Conservation (phyloP, 2,797 vertebrate species). For the Petrocephalus schoutedeni region DNA sequence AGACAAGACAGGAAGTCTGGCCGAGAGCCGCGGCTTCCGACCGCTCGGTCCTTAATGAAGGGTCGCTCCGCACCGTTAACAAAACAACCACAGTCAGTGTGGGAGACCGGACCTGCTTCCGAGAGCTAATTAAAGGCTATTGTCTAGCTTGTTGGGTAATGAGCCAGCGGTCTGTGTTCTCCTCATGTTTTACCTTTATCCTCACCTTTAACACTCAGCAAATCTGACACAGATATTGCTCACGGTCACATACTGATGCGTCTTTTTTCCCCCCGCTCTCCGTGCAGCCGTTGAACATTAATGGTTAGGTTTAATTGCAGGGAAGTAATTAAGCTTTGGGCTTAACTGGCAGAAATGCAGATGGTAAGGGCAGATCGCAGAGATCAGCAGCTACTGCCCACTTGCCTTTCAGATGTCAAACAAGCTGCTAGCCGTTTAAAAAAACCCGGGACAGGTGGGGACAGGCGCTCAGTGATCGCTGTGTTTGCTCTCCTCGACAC, state of each 20-base stretch:
- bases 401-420: neutral
- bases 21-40: neutral
- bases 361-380: neutral
- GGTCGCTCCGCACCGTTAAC: neutral
- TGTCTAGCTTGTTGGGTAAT: neutral
- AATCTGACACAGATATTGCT: neutral
- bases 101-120: neutral
- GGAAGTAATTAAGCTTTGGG: neutral
- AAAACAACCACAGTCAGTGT: neutral
- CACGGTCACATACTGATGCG: neutral
- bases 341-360: neutral
- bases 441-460: neutral
- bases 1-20: neutral
- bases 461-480: neutral
- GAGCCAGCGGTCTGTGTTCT: neutral
- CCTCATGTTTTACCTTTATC: neutral
- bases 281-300: neutral
- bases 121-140: neutral
- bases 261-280: too few species aligned
- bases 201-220: neutral
- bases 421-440: neutral
- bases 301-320: neutral
- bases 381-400: neutral
- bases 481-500: neutral
- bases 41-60: neutral